Percentiles rank a stretch among this genome's conserved stretches.
phyloP scores from a whole-genome alignment of 35 echinoderm and acorn worm species.

The Apostichopus californicus region DNA sequence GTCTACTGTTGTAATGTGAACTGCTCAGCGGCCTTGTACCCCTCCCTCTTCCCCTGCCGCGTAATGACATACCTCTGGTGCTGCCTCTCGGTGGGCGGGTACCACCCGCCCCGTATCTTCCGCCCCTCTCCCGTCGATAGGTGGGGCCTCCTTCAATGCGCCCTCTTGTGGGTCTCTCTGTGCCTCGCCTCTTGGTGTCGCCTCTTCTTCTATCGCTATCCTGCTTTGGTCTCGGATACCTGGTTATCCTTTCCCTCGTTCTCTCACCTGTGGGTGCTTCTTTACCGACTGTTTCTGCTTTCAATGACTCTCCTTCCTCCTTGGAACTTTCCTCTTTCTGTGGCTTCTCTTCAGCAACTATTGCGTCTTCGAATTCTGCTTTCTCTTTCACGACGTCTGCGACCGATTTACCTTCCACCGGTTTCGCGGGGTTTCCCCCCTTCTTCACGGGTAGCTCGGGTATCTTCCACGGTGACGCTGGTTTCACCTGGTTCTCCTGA shows the following conservation, averaged over 20 bases:
- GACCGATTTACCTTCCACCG: background rate
- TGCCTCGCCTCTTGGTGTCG: conserved; percentile 24
- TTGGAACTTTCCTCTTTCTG: background rate
- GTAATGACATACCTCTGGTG: conserved; percentile 16
- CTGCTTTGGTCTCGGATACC: background rate
- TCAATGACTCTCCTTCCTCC: background rate
- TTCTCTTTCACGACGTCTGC: background rate
- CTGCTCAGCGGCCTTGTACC: conserved; percentile 37
- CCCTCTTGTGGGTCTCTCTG: conserved; percentile 16
- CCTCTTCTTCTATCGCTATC: conserved; percentile 54
- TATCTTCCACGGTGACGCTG: conserved; percentile 44
- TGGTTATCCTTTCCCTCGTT: conserved; percentile 15
- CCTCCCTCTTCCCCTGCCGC: conserved; percentile 69
- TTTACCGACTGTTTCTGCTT: background rate
- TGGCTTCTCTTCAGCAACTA: background rate
- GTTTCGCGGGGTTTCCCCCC: background rate
- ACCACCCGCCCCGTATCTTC: conserved; percentile 30
- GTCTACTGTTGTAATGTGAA: background rate
- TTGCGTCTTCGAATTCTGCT: background rate
- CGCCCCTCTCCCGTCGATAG: conserved; percentile 36
- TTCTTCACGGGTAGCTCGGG: background rate
- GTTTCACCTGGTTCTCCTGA: conserved; percentile 19
- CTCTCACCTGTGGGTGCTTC: background rate
- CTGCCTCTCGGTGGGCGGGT: conserved; percentile 15
- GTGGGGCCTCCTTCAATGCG: conserved; percentile 42